phyloP scores from a whole-genome alignment of 2,888 invertebrate genomes.

The Trichopria drosophilae region DNA sequence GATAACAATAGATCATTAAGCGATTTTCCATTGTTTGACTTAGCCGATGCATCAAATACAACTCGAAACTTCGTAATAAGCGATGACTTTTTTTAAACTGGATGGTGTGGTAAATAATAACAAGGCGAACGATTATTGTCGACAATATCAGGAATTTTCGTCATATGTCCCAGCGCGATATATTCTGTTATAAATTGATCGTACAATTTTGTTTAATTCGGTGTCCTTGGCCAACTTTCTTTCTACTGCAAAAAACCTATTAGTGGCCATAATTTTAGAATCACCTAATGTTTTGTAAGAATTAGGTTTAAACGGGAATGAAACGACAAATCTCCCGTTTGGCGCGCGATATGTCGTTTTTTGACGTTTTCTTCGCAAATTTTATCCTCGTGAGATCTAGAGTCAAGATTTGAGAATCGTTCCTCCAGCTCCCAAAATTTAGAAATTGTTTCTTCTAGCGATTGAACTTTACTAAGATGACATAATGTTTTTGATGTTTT shows the following conservation, averaged over 20 bases:
- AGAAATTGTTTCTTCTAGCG: too few species aligned
- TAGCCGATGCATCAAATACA: conserved; percentile 41
- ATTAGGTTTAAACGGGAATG: neutral
- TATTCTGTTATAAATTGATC: conserved; percentile 5
- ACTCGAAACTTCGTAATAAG: conserved; percentile 38
- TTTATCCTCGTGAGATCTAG: neutral
- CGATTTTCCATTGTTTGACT: conserved; percentile 31
- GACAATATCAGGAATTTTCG: neutral
- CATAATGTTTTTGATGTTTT: too few species aligned
- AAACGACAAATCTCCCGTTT: conserved; percentile 2
- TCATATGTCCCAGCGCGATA: conserved; percentile 1
- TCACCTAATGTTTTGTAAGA: neutral
- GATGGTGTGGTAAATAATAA: conserved; percentile 40
- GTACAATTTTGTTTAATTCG: conserved; percentile 1
- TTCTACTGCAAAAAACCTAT: conserved; percentile 7
- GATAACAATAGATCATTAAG: conserved; percentile 34
- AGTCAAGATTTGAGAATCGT: neutral
- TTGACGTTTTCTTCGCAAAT: too few species aligned
- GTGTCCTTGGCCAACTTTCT: neutral
- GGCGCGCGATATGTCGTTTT: too few species aligned
- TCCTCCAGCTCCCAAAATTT: conserved; percentile 2
- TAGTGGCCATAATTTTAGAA: conserved; percentile 7
- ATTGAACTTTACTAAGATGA: too few species aligned
- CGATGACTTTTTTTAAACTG: conserved; percentile 32
- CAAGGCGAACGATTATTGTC: neutral